These are phyloP conservation scores for Corvus moneduloides DNA, from an alignment of 2,113 vertebrate genomes.

Conservation along the genomic window DNA sequence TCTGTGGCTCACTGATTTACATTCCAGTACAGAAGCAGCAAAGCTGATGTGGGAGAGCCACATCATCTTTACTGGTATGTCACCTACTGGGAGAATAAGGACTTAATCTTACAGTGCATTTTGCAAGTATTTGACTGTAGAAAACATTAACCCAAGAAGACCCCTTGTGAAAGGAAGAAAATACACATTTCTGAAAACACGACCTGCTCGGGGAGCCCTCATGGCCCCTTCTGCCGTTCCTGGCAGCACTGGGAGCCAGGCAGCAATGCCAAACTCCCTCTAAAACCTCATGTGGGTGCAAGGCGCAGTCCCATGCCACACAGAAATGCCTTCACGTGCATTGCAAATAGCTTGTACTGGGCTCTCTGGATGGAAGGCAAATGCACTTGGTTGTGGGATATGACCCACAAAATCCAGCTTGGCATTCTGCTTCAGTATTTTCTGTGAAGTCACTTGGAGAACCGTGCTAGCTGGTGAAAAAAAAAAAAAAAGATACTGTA, in stretches of 20 bases:
- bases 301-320: accelerated
- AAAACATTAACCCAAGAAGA: background rate
- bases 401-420: background rate
- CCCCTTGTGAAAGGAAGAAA: background rate
- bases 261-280: background rate
- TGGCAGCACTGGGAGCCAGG: accelerated
- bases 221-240: accelerated
- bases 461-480: background rate
- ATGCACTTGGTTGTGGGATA: background rate
- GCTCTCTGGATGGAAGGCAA: background rate
- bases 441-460: background rate
- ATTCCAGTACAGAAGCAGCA: background rate
- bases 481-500: background rate
- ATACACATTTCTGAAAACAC: background rate
- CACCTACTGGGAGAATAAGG: background rate
- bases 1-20: background rate
- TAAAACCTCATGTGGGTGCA: background rate
- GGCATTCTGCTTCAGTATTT: background rate
- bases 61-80: background rate
- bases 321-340: background rate
- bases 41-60: background rate
- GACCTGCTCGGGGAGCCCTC: accelerated
- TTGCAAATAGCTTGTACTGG: background rate
- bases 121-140: background rate
- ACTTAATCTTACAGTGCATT: background rate